A percentile compares a stretch with the other conserved stretches of the same genome.
Conservation (phyloP, 2,113 vertebrate genomes). For the Sturnira hondurensis region DNA sequence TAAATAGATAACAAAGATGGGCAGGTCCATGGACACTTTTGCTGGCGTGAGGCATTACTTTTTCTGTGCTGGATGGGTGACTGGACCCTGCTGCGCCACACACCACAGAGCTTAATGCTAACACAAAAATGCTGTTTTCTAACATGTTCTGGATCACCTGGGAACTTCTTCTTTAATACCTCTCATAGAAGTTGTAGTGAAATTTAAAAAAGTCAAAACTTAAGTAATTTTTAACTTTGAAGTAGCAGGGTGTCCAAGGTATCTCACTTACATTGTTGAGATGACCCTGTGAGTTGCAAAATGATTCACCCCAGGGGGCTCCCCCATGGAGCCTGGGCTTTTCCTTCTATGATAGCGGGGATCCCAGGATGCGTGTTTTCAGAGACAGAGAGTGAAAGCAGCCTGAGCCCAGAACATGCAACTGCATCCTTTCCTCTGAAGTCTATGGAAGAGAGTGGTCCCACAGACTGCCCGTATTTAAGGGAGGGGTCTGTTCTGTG, state of each 20-base stretch:
- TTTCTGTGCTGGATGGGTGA: neutral
- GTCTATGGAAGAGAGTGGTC: neutral
- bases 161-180: neutral
- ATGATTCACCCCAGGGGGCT: fast-evolving
- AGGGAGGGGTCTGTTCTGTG: neutral
- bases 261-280: neutral
- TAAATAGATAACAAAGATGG: neutral
- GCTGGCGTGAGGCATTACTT: neutral
- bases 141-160: neutral
- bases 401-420: neutral
- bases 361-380: neutral
- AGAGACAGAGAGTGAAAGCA: neutral
- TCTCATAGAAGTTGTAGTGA: neutral
- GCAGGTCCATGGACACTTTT: neutral
- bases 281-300: neutral
- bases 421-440: neutral
- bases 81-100: neutral
- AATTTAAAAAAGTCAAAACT: neutral
- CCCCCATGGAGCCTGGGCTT: neutral
- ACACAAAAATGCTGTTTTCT: neutral
- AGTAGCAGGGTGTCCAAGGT: neutral
- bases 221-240: neutral
- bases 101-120: neutral
- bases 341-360: fast-evolving
- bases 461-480: neutral